Evolutionary conservation across 2,113 vertebrate genomes (phyloP).

Genomic region (Serinus canaria): DNA sequence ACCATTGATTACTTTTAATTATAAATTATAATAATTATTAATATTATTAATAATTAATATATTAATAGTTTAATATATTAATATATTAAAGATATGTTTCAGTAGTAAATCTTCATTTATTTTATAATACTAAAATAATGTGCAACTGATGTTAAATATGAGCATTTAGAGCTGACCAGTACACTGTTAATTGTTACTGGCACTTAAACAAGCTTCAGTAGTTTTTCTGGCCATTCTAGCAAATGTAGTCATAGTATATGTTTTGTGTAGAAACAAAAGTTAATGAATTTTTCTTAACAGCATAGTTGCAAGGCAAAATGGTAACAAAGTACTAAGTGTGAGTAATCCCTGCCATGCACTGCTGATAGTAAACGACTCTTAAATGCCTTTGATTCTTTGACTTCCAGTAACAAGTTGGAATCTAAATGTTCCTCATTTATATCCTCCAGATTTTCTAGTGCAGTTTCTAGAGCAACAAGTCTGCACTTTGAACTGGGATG

Average conservation of each 20-base stretch:
- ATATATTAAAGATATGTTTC: too few species aligned
- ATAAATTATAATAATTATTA: too few species aligned
- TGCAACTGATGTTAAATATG: neutral
- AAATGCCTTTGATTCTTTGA: neutral
- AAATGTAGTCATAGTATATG: neutral
- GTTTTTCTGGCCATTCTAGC: neutral
- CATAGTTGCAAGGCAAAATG: neutral
- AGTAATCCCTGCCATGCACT: neutral
- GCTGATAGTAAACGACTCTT: neutral
- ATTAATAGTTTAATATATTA: too few species aligned
- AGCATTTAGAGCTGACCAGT: neutral
- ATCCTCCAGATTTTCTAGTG: conserved; percentile 86
- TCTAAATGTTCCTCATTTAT: neutral
- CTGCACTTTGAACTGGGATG: conserved; percentile 89
- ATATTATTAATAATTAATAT: too few species aligned
- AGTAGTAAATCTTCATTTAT: neutral
- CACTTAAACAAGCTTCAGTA: neutral
- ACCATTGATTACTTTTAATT: too few species aligned
- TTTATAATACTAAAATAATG: neutral
- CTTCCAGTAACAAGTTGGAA: neutral
- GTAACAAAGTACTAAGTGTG: neutral
- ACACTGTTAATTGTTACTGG: neutral
- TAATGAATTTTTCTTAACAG: neutral
- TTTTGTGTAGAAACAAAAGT: neutral
- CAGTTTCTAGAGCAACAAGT: conserved; percentile 94